A percentile compares a stretch with the other conserved stretches of the same genome.
These are phyloP conservation scores for Drosophila oshimai DNA, from an alignment of 1,140 invertebrate species.

Conservation along the genomic window DNA sequence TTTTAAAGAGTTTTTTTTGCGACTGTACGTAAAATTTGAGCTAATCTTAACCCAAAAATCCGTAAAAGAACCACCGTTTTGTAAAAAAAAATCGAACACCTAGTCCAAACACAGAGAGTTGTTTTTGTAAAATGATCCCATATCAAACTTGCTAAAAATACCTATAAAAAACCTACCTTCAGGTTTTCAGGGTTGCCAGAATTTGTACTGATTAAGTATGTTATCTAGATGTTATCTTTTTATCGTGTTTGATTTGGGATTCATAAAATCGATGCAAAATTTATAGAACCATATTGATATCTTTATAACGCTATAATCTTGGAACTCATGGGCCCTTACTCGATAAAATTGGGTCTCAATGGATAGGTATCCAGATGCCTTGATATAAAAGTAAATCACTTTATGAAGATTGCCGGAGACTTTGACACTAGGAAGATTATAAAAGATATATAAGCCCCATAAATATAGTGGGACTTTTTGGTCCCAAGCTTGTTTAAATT, in stretches of 20 bases:
- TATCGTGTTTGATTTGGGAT: constrained; percentile 24
- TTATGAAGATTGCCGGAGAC: constrained; percentile 18
- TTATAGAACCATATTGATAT: neutral
- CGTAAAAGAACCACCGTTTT: no score
- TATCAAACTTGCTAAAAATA: neutral
- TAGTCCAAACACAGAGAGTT: no score
- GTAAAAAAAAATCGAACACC: no score
- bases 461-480: constrained; percentile 5
- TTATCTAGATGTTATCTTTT: neutral
- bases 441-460: constrained; percentile 1
- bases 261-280: constrained; percentile 32
- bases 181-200: neutral
- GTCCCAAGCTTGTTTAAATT: constrained; percentile 8
- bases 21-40: no score
- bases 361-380: neutral
- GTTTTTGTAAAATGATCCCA: no score
- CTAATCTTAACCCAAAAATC: no score
- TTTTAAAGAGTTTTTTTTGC: no score
- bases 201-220: neutral
- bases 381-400: constrained; percentile 16
- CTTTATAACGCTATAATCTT: neutral
- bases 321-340: neutral
- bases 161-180: neutral
- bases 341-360: neutral
- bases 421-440: constrained; percentile 1